Evolutionary conservation across 2,888 invertebrate species (phyloP).

Genomic region (Tetramorium bicarinatum): DNA sequence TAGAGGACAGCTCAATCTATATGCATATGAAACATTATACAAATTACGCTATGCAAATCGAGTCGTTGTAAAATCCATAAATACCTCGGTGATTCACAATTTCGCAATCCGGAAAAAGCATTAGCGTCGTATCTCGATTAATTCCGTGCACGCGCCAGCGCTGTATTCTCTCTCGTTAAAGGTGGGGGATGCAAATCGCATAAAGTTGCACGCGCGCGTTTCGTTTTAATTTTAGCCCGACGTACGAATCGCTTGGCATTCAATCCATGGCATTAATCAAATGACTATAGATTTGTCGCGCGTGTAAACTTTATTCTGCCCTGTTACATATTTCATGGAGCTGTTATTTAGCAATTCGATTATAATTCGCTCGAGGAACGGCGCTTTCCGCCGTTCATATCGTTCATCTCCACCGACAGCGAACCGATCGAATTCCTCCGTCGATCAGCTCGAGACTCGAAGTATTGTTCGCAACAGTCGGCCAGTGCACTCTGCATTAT

Average conservation of each 20-base stretch:
- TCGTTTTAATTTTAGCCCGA: conserved; percentile 35
- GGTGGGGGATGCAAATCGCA: conserved; percentile 29
- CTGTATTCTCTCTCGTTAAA: conserved; percentile 35
- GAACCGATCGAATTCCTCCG: conserved; percentile 31
- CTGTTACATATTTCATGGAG: conserved; percentile 47
- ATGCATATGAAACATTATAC: conserved; percentile 7
- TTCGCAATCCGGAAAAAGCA: conserved; percentile 35
- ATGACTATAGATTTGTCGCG: conserved; percentile 41
- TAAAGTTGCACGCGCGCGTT: conserved; percentile 33
- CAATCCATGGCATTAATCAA: conserved; percentile 47
- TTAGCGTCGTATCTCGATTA: conserved; percentile 36
- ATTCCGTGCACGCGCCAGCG: conserved; percentile 30
- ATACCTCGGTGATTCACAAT: conserved; percentile 38
- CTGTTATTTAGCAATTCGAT: conserved; percentile 32
- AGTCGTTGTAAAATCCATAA: conserved; percentile 23
- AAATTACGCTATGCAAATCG: conserved; percentile 46
- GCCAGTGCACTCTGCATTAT: conserved; percentile 47
- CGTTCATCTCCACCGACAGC: background rate
- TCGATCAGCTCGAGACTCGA: conserved; percentile 3
- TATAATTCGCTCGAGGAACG: background rate
- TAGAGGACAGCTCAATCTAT: conserved; percentile 2
- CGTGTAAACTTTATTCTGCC: conserved; percentile 39
- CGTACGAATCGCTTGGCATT: conserved; percentile 37
- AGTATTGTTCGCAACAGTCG: background rate
- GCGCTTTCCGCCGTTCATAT: background rate